Evolutionary conservation across 2,113 vertebrate species (phyloP).

Genomic region (Geococcyx californianus): DNA sequence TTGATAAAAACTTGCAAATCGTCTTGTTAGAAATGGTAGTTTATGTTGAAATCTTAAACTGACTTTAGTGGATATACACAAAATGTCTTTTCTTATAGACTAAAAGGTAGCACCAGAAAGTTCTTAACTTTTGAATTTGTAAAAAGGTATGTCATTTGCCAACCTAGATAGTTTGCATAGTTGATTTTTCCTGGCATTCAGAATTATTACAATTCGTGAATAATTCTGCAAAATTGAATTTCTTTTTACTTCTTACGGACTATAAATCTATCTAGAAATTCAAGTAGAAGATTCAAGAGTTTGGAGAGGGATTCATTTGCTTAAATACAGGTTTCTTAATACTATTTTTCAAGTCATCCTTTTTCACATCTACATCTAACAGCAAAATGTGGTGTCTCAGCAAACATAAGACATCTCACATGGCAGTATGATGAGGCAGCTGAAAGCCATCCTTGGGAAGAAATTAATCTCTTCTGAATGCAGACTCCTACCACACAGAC

Average conservation of each 20-base stretch:
- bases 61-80: not conserved
- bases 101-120: not conserved
- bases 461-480: constrained; percentile 22
- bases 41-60: not conserved
- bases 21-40: not conserved
- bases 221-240: not conserved
- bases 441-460: not conserved
- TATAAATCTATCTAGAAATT: not conserved
- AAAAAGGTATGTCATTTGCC: not conserved
- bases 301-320: not conserved
- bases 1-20: not conserved
- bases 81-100: not conserved
- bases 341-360: not conserved
- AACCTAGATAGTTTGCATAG: not conserved
- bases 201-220: not conserved
- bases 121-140: not conserved
- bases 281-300: not conserved
- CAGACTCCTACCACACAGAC: not conserved
- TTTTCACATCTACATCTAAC: not conserved
- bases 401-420: not conserved
- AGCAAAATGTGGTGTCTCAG: not conserved
- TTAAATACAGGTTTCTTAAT: not conserved
- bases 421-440: not conserved
- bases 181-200: not conserved
- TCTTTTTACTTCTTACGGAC: not conserved